Evolutionary conservation across 2,113 vertebrate species (phyloP).

Genomic region (Ammodytes marinus): DNA sequence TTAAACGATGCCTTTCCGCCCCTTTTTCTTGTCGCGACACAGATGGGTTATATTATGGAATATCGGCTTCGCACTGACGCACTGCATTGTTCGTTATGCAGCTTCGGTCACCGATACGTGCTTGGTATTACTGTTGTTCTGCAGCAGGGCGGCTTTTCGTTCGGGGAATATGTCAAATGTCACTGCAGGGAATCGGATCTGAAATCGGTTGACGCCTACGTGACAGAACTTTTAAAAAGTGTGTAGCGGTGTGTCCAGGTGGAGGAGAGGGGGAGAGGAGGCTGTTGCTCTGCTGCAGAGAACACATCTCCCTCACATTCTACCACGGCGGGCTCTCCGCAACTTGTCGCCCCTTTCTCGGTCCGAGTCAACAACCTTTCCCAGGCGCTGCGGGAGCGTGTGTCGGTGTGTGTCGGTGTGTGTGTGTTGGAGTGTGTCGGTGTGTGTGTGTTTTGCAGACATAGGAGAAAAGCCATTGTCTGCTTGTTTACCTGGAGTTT

Average conservation of each 20-base stretch:
- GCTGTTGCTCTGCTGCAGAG: constrained; percentile 75
- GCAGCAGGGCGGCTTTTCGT: neutral
- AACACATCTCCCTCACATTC: constrained; percentile 18
- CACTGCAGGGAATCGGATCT: constrained; percentile 46
- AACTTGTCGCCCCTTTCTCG: constrained; percentile 57
- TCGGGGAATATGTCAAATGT: constrained; percentile 30
- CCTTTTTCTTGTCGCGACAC: neutral
- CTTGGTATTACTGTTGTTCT: neutral
- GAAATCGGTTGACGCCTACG: constrained; percentile 65
- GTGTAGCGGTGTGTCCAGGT: constrained; percentile 89
- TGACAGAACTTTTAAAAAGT: constrained; percentile 87
- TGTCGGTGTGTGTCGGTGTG: constrained; percentile 12
- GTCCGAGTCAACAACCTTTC: constrained; percentile 35
- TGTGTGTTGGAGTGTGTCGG: constrained; percentile 4
- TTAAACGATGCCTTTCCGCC: neutral
- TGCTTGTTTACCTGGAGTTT: constrained; percentile 89
- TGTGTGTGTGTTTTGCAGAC: constrained; percentile 17
- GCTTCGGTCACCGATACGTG: neutral
- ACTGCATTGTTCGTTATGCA: constrained; percentile 20
- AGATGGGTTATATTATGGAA: constrained; percentile 20
- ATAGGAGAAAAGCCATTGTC: neutral
- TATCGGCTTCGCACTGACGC: neutral
- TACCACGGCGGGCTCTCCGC: constrained; percentile 36
- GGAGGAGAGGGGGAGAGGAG: constrained; percentile 57
- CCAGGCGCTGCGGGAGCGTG: constrained; percentile 12